These are phyloP conservation scores for Cataglyphis altisquamis DNA, from an alignment of 2,888 invertebrate species.

Conservation along the genomic window DNA sequence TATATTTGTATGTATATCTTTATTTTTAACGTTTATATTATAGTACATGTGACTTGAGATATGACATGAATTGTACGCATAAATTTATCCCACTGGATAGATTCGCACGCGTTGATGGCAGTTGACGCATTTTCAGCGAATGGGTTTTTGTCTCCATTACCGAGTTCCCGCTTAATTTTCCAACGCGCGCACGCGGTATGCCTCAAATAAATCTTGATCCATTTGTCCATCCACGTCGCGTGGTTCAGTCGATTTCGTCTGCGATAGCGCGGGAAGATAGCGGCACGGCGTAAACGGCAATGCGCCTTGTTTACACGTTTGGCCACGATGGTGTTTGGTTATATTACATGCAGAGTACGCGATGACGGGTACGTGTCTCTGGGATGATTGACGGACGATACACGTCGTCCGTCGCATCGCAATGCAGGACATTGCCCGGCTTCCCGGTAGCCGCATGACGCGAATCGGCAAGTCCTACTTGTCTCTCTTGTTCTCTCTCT, in stretches of 20 bases:
- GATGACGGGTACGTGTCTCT: slow-evolving; percentile 81
- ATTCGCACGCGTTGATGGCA: background rate
- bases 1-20: background rate
- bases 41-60: background rate
- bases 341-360: slow-evolving; percentile 79
- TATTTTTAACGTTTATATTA: background rate
- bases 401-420: slow-evolving; percentile 79
- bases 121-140: background rate
- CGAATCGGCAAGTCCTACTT: slow-evolving; percentile 82
- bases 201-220: slow-evolving; percentile 54
- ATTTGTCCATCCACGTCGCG: slow-evolving; percentile 51
- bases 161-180: slow-evolving; percentile 17
- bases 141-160: background rate
- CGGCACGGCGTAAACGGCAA: slow-evolving; percentile 31
- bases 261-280: slow-evolving; percentile 55
- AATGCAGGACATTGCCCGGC: slow-evolving; percentile 82
- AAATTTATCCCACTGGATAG: background rate
- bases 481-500: slow-evolving; percentile 17
- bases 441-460: slow-evolving; percentile 85
- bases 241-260: slow-evolving; percentile 44
- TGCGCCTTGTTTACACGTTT: slow-evolving; percentile 75
- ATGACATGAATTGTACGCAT: background rate
- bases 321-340: slow-evolving; percentile 72
- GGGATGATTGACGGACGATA: slow-evolving; percentile 82
- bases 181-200: background rate